Percentiles rank a stretch among this genome's conserved stretches.
Evolutionary conservation across 1,140 invertebrate genomes (phyloP).

Genomic region (Diorhabda carinulata): DNA sequence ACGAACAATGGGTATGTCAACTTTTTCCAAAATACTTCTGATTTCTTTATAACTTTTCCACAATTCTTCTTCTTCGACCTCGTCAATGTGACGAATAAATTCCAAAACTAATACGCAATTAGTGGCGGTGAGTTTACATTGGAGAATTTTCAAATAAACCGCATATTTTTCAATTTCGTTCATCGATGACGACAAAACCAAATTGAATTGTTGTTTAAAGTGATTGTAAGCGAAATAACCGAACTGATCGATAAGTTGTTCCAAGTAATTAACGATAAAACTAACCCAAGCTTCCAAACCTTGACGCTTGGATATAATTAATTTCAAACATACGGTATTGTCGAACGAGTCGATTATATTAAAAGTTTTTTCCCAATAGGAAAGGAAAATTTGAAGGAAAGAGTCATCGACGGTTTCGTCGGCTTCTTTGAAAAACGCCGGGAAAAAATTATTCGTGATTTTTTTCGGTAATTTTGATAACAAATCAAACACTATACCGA

Average conservation of each 20-base stretch:
- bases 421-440: not conserved
- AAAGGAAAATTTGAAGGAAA: constrained; percentile 1
- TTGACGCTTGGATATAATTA: not conserved
- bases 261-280: constrained; percentile 5
- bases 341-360: not conserved
- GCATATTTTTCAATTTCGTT: not conserved
- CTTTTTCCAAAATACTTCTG: not conserved
- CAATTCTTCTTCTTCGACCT: constrained; percentile 4
- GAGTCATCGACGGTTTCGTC: not conserved
- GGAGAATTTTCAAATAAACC: constrained; percentile 5
- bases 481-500: constrained; percentile 6
- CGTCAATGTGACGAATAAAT: not conserved
- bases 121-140: not conserved
- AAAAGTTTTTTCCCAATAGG: constrained; percentile 8
- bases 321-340: not conserved
- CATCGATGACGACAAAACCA: not conserved
- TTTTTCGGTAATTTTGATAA: not conserved
- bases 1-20: not conserved
- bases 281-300: not conserved
- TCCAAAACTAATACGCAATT: constrained; percentile 6
- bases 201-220: not conserved
- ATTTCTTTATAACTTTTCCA: not conserved
- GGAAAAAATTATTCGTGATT: not conserved
- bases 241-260: constrained; percentile 1
- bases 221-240: not conserved